Conservation (phyloP, 2,888 invertebrate genomes). For the Polydrusus cervinus region DNA sequence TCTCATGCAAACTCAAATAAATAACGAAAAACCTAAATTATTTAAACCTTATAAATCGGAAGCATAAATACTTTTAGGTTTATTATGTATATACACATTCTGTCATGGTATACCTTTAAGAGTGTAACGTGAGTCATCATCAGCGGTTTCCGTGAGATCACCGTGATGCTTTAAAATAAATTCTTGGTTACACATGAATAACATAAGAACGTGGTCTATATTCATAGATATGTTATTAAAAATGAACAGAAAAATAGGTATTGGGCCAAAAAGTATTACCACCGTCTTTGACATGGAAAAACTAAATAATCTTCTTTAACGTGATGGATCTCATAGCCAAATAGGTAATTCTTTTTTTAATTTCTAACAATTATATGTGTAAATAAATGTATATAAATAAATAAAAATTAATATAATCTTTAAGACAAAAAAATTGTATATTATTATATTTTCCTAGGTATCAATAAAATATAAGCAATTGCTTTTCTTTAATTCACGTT, state of each 20-base stretch:
- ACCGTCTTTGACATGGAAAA: too few relatives aligned
- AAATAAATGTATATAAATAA: neutral
- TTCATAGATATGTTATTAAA: neutral
- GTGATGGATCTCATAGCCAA: neutral
- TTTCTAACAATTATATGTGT: neutral
- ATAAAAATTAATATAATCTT: neutral
- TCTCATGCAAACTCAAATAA: constrained; percentile 62
- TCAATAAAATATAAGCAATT: too few relatives aligned
- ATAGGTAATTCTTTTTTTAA: neutral
- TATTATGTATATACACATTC: neutral
- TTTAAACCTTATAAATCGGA: constrained; percentile 86
- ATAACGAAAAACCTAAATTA: constrained; percentile 74
- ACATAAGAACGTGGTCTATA: neutral
- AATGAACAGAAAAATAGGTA: neutral
- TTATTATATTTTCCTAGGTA: constrained; percentile 6
- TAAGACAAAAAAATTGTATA: neutral
- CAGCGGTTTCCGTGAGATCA: constrained; percentile 10
- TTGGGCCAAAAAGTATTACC: too few relatives aligned
- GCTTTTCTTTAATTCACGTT: too few relatives aligned
- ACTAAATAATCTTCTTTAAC: neutral
- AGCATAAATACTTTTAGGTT: constrained; percentile 50
- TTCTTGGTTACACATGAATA: neutral
- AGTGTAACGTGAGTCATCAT: neutral
- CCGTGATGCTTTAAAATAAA: neutral
- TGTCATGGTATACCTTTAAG: neutral